These are phyloP conservation scores for Propithecus perrieri DNA, from an alignment of 2,797 vertebrate species.

Conservation along the genomic window DNA sequence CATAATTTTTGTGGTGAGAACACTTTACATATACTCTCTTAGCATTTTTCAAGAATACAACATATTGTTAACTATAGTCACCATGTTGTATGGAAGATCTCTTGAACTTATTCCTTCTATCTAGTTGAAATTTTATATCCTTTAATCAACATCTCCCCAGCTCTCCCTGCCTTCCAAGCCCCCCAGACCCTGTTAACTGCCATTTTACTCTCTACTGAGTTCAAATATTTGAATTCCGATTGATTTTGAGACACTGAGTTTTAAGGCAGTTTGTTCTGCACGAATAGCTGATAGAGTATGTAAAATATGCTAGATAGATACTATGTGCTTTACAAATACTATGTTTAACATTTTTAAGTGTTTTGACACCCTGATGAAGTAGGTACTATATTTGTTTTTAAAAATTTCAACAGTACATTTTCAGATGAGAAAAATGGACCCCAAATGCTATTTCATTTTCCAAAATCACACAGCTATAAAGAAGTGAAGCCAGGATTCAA, in stretches of 20 bases:
- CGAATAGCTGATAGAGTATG: not conserved
- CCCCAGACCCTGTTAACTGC: not conserved
- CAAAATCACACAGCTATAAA: not conserved
- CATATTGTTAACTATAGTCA: not conserved
- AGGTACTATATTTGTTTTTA: not conserved
- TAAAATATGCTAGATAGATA: not conserved
- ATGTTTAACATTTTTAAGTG: not conserved
- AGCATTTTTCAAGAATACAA: not conserved
- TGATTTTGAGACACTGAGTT: not conserved
- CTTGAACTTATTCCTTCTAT: not conserved
- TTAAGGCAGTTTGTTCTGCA: not conserved
- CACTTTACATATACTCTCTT: not conserved
- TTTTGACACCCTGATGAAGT: not conserved
- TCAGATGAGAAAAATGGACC: not conserved
- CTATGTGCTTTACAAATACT: not conserved
- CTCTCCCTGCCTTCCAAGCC: accelerated
- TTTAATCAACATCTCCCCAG: not conserved
- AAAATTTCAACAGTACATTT: not conserved
- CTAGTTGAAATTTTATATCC: not conserved
- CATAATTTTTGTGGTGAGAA: not conserved
- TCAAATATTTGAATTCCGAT: not conserved
- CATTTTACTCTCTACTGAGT: not conserved
- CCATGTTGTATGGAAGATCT: not conserved
- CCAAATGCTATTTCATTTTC: not conserved
- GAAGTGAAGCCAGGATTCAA: not conserved